These are phyloP conservation scores for Himalopsyche kuldschensis DNA, from an alignment of 2,888 invertebrate genomes.

Conservation along the genomic window DNA sequence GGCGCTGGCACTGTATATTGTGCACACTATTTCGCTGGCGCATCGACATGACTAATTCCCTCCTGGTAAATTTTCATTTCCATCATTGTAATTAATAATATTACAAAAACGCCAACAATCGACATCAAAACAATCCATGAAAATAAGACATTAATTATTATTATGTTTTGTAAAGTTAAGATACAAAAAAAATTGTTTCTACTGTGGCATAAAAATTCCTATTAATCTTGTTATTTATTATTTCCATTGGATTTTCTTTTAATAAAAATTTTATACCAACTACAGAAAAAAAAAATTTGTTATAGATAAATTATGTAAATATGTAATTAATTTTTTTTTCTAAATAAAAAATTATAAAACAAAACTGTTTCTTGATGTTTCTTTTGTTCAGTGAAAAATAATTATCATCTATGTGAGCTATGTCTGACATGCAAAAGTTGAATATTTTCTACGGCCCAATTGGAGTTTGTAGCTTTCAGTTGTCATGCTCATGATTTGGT, in stretches of 20 bases:
- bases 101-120: not conserved
- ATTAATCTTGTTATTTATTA: slow-evolving; percentile 28
- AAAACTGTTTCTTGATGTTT: not conserved
- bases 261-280: slow-evolving; percentile 32
- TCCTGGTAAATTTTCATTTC: not conserved
- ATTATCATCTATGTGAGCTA: not conserved
- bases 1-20: not conserved
- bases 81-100: not conserved
- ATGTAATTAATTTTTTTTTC: slow-evolving; percentile 39
- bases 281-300: slow-evolving; percentile 34
- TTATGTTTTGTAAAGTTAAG: slow-evolving; percentile 2
- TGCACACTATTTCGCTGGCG: not conserved
- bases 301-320: slow-evolving; percentile 40
- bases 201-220: slow-evolving; percentile 25
- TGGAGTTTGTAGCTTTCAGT: too few species aligned
- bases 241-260: slow-evolving; percentile 17
- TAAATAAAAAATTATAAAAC: slow-evolving; percentile 31
- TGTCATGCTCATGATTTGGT: too few species aligned
- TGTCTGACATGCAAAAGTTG: too few species aligned
- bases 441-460: too few species aligned
- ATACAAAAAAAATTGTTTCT: slow-evolving; percentile 12
- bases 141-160: not conserved
- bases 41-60: not conserved
- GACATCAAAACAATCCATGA: not conserved
- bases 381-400: not conserved